phyloP scores from a whole-genome alignment of 2,888 invertebrate genomes.

The Dioctria rufipes region DNA sequence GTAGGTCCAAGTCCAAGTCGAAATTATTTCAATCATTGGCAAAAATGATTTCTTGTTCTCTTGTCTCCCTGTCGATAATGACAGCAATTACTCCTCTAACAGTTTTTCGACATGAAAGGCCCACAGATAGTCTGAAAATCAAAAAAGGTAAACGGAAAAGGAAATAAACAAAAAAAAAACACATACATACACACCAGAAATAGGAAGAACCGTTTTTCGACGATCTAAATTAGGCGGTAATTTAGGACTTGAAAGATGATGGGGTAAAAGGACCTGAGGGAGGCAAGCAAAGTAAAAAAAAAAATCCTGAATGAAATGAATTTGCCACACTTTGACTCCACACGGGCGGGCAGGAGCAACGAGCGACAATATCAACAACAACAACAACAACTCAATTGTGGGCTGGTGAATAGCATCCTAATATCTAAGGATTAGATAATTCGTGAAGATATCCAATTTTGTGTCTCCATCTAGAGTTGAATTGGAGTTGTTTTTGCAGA shows the following conservation, averaged over 20 bases:
- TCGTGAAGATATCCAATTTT: conserved; percentile 56
- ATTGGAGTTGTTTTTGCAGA: conserved; percentile 51
- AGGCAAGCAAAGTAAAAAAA: background rate
- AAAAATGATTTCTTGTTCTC: too few relatives aligned
- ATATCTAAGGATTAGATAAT: conserved; percentile 56
- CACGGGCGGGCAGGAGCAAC: background rate
- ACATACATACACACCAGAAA: background rate
- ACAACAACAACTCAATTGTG: conserved; percentile 33
- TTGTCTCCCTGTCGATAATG: too few relatives aligned
- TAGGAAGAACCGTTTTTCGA: background rate
- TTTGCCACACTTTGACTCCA: conserved; percentile 26
- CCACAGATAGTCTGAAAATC: too few relatives aligned
- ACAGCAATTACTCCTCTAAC: too few relatives aligned
- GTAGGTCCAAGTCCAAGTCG: too few relatives aligned
- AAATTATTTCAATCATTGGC: too few relatives aligned
- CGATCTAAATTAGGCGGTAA: conserved; percentile 52
- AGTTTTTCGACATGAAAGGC: too few relatives aligned
- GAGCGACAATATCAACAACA: background rate
- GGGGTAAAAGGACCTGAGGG: background rate
- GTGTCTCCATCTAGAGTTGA: conserved; percentile 43
- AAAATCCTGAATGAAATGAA: conserved; percentile 30
- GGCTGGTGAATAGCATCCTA: conserved; percentile 51
- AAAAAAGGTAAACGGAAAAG: too few relatives aligned
- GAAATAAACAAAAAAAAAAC: too few relatives aligned
- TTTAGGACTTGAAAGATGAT: conserved; percentile 28